Percentiles rank a stretch among this genome's conserved stretches.
Conservation (phyloP, 2,113 vertebrate genomes). For the Ellobius talpinus region DNA sequence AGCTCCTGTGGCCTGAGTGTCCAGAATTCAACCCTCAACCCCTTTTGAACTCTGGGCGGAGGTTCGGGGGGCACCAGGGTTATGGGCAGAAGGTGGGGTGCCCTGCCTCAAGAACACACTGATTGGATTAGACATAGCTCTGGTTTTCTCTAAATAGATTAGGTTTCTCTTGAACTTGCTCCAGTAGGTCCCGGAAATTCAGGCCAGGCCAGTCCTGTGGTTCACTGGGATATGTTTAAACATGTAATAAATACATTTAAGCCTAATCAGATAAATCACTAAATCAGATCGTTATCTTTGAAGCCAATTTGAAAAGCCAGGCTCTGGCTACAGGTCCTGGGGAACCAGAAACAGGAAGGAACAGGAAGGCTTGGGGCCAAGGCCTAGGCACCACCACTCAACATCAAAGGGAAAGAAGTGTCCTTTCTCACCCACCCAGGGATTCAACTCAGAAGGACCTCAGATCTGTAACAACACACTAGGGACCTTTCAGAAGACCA, state of each 20-base stretch:
- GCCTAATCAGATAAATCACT: slow-evolving; percentile 80
- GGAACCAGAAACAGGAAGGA: slow-evolving; percentile 30
- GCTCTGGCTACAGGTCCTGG: slow-evolving; percentile 50
- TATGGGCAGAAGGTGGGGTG: neutral
- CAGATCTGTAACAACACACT: neutral
- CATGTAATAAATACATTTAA: slow-evolving; percentile 82
- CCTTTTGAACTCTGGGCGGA: neutral
- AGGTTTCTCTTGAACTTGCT: slow-evolving; percentile 62
- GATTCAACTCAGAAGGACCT: neutral
- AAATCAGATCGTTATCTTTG: slow-evolving; percentile 77
- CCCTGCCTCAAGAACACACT: neutral
- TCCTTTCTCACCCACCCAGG: neutral
- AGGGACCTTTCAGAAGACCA: neutral
- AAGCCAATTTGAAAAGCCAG: slow-evolving; percentile 73
- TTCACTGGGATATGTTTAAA: slow-evolving; percentile 78
- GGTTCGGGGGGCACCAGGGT: neutral
- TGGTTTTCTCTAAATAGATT: slow-evolving; percentile 83
- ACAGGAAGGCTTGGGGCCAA: neutral
- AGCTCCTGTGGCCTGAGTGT: neutral
- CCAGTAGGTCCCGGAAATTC: slow-evolving; percentile 61
- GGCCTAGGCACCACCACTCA: neutral
- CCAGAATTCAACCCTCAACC: neutral
- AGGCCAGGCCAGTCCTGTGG: slow-evolving; percentile 50
- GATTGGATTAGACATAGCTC: slow-evolving; percentile 80
- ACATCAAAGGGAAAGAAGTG: neutral